A percentile compares a stretch with the other conserved stretches of the same genome.
phyloP scores from a whole-genome alignment of 2,888 invertebrate genomes.

The Apotomis capreana region DNA sequence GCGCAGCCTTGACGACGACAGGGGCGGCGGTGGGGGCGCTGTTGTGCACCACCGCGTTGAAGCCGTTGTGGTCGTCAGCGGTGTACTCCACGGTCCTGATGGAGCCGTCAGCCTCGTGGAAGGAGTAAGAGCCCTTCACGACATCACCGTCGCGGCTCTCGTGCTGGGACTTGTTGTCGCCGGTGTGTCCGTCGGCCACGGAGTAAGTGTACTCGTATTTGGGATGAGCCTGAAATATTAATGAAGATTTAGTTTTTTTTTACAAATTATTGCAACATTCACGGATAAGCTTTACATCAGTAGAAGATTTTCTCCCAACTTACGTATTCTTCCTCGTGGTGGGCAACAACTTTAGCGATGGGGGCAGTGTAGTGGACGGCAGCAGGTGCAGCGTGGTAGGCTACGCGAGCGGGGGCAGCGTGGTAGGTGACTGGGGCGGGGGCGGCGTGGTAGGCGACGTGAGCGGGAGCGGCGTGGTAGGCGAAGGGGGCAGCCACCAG shows the following conservation, averaged over 20 bases:
- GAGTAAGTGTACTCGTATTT: conserved; percentile 71
- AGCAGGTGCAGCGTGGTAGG: conserved; percentile 48
- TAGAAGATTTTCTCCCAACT: background rate
- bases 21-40: conserved; percentile 44
- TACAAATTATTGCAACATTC: background rate
- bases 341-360: conserved; percentile 45
- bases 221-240: conserved; percentile 52
- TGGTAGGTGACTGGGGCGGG: conserved; percentile 51
- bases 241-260: background rate
- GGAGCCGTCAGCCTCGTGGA: conserved; percentile 72
- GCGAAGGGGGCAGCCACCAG: conserved; percentile 53
- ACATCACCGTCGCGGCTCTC: conserved; percentile 74
- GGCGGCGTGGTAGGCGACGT: conserved; percentile 44
- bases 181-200: conserved; percentile 68
- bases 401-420: conserved; percentile 47
- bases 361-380: conserved; percentile 31
- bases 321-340: conserved; percentile 42
- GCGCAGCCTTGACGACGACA: conserved; percentile 48
- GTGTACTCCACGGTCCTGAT: conserved; percentile 70
- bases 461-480: conserved; percentile 42
- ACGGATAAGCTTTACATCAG: background rate
- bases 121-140: conserved; percentile 78
- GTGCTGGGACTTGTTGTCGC: conserved; percentile 70
- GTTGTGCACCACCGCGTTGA: conserved; percentile 50
- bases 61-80: conserved; percentile 67